A percentile compares a stretch with the other conserved stretches of the same genome.
Evolutionary conservation across 2,113 vertebrate genomes (phyloP).

Genomic region (Meles meles): DNA sequence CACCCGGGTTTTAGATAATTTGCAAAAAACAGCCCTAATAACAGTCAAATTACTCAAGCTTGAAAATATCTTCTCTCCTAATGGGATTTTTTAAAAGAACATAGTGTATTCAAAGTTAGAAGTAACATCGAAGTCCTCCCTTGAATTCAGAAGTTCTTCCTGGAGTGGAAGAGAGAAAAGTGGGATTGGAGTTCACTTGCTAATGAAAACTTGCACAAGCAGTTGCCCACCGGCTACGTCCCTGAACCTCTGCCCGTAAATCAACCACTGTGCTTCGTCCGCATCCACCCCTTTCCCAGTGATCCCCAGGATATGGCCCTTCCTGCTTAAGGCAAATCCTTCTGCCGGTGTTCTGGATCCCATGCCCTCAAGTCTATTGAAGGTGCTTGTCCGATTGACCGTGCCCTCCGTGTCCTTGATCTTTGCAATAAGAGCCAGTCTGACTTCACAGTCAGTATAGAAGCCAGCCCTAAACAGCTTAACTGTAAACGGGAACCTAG

Average conservation of each 20-base stretch:
- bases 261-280: neutral
- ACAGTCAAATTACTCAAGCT: neutral
- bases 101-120: neutral
- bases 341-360: neutral
- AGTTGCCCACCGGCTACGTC: neutral
- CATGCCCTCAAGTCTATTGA: neutral
- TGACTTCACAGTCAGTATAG: neutral
- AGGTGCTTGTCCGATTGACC: neutral
- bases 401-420: neutral
- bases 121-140: neutral
- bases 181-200: neutral
- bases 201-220: neutral
- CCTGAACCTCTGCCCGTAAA: neutral
- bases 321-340: neutral
- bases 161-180: neutral
- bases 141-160: neutral
- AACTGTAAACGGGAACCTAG: neutral
- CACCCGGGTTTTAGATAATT: neutral
- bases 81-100: neutral
- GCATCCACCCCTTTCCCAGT: rapidly evolving
- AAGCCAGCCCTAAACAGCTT: neutral
- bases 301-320: neutral
- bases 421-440: neutral
- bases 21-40: neutral
- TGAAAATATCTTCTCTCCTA: neutral